phyloP scores from a whole-genome alignment of 1,140 invertebrate genomes.

The Hyposmocoma kahamanoa region DNA sequence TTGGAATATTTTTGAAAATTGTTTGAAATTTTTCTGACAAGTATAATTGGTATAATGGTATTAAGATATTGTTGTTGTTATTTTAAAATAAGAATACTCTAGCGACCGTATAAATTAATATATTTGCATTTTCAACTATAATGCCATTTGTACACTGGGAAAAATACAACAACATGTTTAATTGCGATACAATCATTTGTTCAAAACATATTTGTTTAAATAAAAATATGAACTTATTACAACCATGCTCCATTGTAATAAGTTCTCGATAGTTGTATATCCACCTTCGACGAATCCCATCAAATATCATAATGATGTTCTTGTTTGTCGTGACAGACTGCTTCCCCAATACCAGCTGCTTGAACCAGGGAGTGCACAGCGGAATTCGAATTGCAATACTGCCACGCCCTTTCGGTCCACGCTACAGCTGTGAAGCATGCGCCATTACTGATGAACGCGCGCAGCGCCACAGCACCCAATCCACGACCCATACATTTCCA shows the following conservation, averaged over 20 bases:
- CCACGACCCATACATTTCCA: slow-evolving; percentile 80
- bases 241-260: too few relatives aligned
- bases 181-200: too few relatives aligned
- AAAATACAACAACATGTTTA: too few relatives aligned
- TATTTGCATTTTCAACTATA: too few relatives aligned
- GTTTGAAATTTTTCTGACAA: slow-evolving; percentile 61
- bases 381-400: slow-evolving; percentile 29
- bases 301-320: slow-evolving; percentile 36
- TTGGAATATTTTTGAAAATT: slow-evolving; percentile 60
- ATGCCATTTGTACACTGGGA: too few relatives aligned
- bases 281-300: too few relatives aligned
- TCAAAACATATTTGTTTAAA: too few relatives aligned
- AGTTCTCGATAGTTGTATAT: too few relatives aligned
- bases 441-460: slow-evolving; percentile 95
- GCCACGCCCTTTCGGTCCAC: slow-evolving; percentile 74
- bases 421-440: slow-evolving; percentile 91
- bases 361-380: slow-evolving; percentile 40
- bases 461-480: slow-evolving; percentile 82
- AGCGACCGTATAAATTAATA: too few relatives aligned
- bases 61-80: slow-evolving; percentile 24
- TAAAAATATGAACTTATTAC: too few relatives aligned
- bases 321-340: slow-evolving; percentile 52
- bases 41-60: slow-evolving; percentile 39
- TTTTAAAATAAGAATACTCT: slow-evolving; percentile 17
- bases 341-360: slow-evolving; percentile 49